A percentile compares a stretch with the other conserved stretches of the same genome.
phyloP scores from a whole-genome alignment of 2,888 invertebrate species.

The Ichneumon xanthorius region DNA sequence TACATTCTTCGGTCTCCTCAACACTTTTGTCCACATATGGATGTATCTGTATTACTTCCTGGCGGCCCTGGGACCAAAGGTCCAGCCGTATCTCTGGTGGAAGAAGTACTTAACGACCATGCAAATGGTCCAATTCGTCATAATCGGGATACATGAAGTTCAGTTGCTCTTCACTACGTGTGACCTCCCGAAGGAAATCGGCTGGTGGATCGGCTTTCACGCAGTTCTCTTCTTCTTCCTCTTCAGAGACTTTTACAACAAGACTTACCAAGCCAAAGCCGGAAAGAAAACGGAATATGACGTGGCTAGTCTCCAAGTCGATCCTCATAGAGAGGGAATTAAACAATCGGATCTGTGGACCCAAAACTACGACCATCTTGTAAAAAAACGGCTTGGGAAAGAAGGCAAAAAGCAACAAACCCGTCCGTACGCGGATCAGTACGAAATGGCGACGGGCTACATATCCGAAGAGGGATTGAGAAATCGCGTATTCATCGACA shows the following conservation, averaged over 20 bases:
- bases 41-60: slow-evolving; percentile 98
- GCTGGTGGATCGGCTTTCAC: slow-evolving; percentile 95
- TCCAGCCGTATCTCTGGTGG: slow-evolving; percentile 97
- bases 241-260: slow-evolving; percentile 96
- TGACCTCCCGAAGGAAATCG: slow-evolving; percentile 94
- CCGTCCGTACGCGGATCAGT: slow-evolving; percentile 83
- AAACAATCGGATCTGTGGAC: slow-evolving; percentile 45
- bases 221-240: slow-evolving; percentile 97
- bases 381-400: slow-evolving; percentile 68
- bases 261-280: slow-evolving; percentile 88
- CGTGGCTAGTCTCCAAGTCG: slow-evolving; percentile 9
- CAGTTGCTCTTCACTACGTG: slow-evolving; percentile 92
- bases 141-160: slow-evolving; percentile 91
- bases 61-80: slow-evolving; percentile 94
- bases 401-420: slow-evolving; percentile 78
- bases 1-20: slow-evolving; percentile 96
- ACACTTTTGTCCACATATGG: slow-evolving; percentile 97
- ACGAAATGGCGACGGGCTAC: slow-evolving; percentile 86
- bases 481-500: slow-evolving; percentile 85
- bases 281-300: slow-evolving; percentile 69
- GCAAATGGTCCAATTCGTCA: slow-evolving; percentile 96
- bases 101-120: slow-evolving; percentile 96
- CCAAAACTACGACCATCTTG: slow-evolving; percentile 11
- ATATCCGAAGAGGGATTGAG: slow-evolving; percentile 85
- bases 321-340: slow-evolving; percentile 42